Evolutionary conservation across 2,113 vertebrate genomes (phyloP).

Genomic region (Thoracochromis brauschi): DNA sequence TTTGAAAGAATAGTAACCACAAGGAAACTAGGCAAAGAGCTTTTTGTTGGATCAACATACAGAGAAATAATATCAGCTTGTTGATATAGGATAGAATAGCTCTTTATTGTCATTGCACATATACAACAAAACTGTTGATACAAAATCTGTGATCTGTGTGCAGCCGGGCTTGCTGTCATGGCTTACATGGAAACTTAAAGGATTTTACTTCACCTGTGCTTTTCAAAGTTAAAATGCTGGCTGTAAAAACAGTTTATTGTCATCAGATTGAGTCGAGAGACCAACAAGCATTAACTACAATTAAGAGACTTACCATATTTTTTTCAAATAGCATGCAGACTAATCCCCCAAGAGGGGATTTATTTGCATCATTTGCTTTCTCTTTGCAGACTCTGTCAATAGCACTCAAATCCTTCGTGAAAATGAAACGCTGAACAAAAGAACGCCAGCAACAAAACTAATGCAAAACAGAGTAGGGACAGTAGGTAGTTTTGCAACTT

Average conservation of each 20-base stretch:
- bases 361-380: conserved; percentile 49
- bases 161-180: not conserved
- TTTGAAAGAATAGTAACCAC: not conserved
- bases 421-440: not conserved
- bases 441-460: not conserved
- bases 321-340: conserved; percentile 36
- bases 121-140: not conserved
- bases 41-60: not conserved
- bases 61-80: not conserved
- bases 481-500: not conserved
- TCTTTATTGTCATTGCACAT: not conserved
- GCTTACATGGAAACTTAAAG: not conserved
- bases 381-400: conserved; percentile 35
- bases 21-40: not conserved
- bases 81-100: not conserved
- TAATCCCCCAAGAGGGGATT: conserved; percentile 48
- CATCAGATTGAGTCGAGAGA: conserved; percentile 35
- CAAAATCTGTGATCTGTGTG: not conserved
- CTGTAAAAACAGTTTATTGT: not conserved
- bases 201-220: not conserved
- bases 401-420: conserved; percentile 21
- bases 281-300: conserved; percentile 41
- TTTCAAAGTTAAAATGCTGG: not conserved
- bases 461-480: not conserved
- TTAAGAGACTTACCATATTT: conserved; percentile 57